A percentile compares a stretch with the other conserved stretches of the same genome.
phyloP scores from a whole-genome alignment of 1,140 invertebrate species.

The Drosophila miranda region DNA sequence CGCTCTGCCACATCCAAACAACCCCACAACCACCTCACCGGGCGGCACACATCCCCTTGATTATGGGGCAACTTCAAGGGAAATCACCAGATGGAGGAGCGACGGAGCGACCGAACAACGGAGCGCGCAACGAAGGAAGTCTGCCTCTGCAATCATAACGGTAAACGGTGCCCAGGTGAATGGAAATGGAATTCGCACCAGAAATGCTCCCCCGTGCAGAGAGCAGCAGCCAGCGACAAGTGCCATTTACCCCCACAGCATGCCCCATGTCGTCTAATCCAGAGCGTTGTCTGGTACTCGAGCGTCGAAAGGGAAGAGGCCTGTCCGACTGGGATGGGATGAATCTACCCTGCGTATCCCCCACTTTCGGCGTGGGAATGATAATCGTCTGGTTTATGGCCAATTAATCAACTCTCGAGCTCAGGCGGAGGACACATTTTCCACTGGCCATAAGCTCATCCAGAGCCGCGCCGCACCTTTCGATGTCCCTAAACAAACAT shows the following conservation, averaged over 20 bases:
- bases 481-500: slow-evolving; percentile 24
- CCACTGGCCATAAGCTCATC: slow-evolving; percentile 17
- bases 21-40: neutral
- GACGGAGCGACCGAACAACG: too few species aligned
- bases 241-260: slow-evolving; percentile 33
- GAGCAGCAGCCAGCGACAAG: slow-evolving; percentile 10
- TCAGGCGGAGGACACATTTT: slow-evolving; percentile 19
- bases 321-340: neutral
- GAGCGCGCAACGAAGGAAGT: slow-evolving; percentile 11
- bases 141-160: slow-evolving; percentile 62
- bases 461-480: slow-evolving; percentile 40
- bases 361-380: slow-evolving; percentile 33
- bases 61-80: slow-evolving; percentile 61
- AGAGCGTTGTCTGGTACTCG: slow-evolving; percentile 1
- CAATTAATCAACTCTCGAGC: slow-evolving; percentile 63
- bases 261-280: slow-evolving; percentile 13
- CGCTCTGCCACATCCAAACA: neutral
- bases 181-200: slow-evolving; percentile 40
- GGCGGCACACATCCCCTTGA: slow-evolving; percentile 35
- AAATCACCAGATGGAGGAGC: slow-evolving; percentile 45
- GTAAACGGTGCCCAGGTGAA: slow-evolving; percentile 55
- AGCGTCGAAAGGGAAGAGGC: slow-evolving; percentile 1
- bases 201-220: slow-evolving; percentile 20
- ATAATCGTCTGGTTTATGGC: slow-evolving; percentile 69
- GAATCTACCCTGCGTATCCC: neutral